A percentile compares a stretch with the other conserved stretches of the same genome.
Evolutionary conservation across 2,888 invertebrate genomes (phyloP).

Genomic region (Himalopsyche kuldschensis): DNA sequence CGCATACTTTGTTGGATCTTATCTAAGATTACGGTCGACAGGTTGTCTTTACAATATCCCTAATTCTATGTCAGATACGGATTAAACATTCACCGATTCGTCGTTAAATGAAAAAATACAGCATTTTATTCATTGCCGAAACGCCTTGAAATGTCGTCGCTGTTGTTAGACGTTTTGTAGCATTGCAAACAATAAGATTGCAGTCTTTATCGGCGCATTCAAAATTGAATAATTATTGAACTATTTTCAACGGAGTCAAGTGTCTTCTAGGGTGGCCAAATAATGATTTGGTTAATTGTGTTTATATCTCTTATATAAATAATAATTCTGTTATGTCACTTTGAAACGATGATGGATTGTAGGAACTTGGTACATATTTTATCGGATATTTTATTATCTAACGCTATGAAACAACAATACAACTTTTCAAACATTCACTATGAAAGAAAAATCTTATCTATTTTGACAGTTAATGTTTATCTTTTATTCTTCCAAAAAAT

Average conservation of each 20-base stretch:
- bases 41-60: not conserved
- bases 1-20: not conserved
- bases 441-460: no score
- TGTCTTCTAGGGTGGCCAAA: conserved; percentile 7
- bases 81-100: not conserved
- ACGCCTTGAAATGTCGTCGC: conserved; percentile 11
- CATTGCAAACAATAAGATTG: conserved; percentile 32
- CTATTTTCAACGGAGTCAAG: conserved; percentile 24
- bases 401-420: no score
- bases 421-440: no score
- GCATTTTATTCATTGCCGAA: not conserved
- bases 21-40: not conserved
- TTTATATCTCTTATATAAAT: not conserved
- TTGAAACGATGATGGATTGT: not conserved
- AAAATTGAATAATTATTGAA: conserved; percentile 26
- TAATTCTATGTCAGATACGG: not conserved
- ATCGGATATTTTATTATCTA: not conserved
- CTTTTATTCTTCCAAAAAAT: no score
- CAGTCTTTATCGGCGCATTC: conserved; percentile 20
- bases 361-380: not conserved
- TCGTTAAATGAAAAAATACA: not conserved
- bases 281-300: not conserved
- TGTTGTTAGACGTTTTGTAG: conserved; percentile 9
- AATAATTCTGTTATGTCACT: not conserved
- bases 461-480: no score